Evolutionary conservation across 2,888 invertebrate genomes (phyloP).

Genomic region (Terebella lapidaria): DNA sequence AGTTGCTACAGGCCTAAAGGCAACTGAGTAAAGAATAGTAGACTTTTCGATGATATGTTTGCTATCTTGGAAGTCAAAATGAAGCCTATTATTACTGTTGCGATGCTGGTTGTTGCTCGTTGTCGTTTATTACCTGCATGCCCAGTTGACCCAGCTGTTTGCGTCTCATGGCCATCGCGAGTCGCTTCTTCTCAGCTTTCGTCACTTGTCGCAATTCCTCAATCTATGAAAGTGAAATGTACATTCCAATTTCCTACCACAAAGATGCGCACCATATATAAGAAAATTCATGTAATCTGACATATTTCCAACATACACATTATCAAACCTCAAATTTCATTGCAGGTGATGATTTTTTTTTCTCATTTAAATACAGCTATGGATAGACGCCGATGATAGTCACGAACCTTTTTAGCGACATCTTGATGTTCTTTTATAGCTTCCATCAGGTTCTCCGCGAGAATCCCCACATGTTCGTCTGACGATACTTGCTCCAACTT

Average conservation of each 20-base stretch:
- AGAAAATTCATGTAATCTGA: not conserved
- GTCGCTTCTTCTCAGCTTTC: constrained; percentile 88
- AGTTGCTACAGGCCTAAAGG: too few species aligned
- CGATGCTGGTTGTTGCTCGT: too few species aligned
- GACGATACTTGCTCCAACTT: constrained; percentile 91
- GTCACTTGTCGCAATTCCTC: constrained; percentile 92
- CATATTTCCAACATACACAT: not conserved
- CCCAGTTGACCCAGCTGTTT: constrained; percentile 92
- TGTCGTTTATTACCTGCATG: constrained; percentile 58
- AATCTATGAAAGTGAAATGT: constrained; percentile 61
- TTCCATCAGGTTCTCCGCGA: constrained; percentile 88
- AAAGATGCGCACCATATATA: not conserved
- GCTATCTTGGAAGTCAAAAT: too few species aligned
- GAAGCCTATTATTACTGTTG: too few species aligned
- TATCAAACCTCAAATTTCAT: not conserved
- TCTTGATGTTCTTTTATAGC: constrained; percentile 56
- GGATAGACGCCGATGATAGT: too few species aligned
- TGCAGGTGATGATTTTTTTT: not conserved
- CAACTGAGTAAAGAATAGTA: too few species aligned
- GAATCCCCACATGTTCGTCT: constrained; percentile 91
- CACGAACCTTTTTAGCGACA: constrained; percentile 50
- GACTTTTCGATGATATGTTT: too few species aligned
- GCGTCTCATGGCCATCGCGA: constrained; percentile 97
- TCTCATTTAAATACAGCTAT: not conserved
- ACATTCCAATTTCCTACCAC: not conserved